These are phyloP conservation scores for Steinernema hermaphroditum DNA, from an alignment of 2,888 invertebrate species.

Conservation along the genomic window DNA sequence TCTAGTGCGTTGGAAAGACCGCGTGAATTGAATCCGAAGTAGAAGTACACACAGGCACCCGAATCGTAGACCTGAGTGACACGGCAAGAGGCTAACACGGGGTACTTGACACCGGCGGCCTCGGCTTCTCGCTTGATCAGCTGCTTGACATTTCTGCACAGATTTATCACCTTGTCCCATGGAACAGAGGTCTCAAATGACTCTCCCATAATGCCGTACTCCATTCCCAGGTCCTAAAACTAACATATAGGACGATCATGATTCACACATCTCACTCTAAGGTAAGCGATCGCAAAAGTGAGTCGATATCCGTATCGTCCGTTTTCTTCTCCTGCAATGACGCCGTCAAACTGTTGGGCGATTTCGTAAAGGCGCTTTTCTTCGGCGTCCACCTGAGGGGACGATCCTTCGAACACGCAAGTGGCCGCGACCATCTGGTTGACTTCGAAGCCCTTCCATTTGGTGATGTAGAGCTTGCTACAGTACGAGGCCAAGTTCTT, in stretches of 20 bases:
- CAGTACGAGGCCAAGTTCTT: conserved; percentile 77
- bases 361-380: conserved; percentile 81
- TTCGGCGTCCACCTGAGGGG: conserved; percentile 76
- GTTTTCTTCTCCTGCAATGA: conserved; percentile 88
- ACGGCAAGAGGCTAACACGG: conserved; percentile 69
- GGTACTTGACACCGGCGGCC: conserved; percentile 68
- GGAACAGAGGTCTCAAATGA: conserved; percentile 98
- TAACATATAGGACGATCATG: not conserved
- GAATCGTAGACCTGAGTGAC: conserved; percentile 96
- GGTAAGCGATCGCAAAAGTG: conserved; percentile 96
- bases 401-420: conserved; percentile 82
- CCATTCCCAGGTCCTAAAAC: conserved; percentile 84
- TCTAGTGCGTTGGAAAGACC: conserved; percentile 10
- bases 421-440: conserved; percentile 85
- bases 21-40: conserved; percentile 80
- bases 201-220: conserved; percentile 85
- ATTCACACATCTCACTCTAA: conserved; percentile 75
- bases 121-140: conserved; percentile 73
- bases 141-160: conserved; percentile 87
- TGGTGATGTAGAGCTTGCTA: conserved; percentile 85
- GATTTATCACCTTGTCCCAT: conserved; percentile 65
- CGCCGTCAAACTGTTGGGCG: conserved; percentile 76
- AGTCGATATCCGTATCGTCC: conserved; percentile 92
- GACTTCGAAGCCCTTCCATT: conserved; percentile 83
- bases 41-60: conserved; percentile 93